These are phyloP conservation scores for Pituophis catenifer DNA, from an alignment of 2,113 vertebrate species.

Conservation along the genomic window DNA sequence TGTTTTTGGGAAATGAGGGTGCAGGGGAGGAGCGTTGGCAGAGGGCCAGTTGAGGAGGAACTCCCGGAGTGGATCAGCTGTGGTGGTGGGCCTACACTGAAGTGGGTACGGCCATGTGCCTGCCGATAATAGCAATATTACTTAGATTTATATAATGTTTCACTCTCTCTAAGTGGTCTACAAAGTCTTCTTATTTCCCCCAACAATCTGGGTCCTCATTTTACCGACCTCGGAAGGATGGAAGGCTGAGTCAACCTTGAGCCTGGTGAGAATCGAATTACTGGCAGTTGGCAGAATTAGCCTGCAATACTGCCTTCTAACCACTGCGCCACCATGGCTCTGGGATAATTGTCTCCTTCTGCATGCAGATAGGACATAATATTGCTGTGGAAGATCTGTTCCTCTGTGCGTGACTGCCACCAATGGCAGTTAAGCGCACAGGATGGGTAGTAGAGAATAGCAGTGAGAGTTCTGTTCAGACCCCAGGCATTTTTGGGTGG, in stretches of 20 bases:
- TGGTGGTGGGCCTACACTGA: background rate
- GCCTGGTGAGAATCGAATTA: no score
- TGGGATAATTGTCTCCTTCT: background rate
- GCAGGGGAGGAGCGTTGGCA: no score
- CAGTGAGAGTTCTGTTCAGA: background rate
- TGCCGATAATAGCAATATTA: background rate
- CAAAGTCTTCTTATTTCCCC: no score
- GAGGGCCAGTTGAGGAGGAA: no score
- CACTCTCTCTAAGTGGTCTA: no score
- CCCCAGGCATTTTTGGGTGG: no score
- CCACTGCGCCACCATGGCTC: background rate
- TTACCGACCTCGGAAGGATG: no score
- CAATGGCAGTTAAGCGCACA: no score
- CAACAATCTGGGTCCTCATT: no score
- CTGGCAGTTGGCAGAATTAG: no score
- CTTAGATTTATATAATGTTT: background rate
- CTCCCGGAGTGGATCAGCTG: background rate
- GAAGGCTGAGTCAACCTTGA: no score
- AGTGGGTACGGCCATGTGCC: background rate
- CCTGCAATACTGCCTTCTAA: background rate
- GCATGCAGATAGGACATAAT: background rate
- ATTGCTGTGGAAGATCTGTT: background rate
- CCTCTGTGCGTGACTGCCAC: background rate
- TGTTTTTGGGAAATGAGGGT: constrained; percentile 36
- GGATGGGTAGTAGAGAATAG: background rate